Base-by-base conservation (phyloP, 2,113 vertebrate genomes). In the Hypocryptadius cinnamomeus region DNA sequence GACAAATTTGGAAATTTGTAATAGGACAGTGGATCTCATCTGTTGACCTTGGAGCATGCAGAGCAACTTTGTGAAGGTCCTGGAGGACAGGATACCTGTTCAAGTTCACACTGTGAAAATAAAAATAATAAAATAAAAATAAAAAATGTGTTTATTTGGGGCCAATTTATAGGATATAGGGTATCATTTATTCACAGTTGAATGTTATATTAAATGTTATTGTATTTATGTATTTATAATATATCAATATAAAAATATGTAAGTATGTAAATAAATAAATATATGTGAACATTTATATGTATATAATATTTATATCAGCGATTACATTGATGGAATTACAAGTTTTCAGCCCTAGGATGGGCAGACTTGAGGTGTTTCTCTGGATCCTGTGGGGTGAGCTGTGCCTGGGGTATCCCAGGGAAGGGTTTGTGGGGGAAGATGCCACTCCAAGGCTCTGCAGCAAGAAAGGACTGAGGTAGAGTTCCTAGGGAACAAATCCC, bases 341-440 rank as follows among this genome's bases (percentile, higher is more conserved):
- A 1, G 11, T 28, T 50, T 28, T 9, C 16, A 37, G 4, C 13
- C 4, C 12, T 30, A 0, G 1, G 2, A 3, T 25, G 71, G 31
- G 7, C 40, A 25, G 53, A 40, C 10, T 37, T 4, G 74, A 45
- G 37, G n/a, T 27, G 10, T 53, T 35, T 39, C 5, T 53, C 13
- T 68, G 60, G 13, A 6, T 65, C 23, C 33, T 45, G 37, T 39
- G 69, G 42, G 33, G 5, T 59, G 44, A 47, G 50, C 3, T 27
- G n/a, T 19, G 35, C 8, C n/a, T 33, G 4, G 17, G 15, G 3
- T 5, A 7, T 18, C 39, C 42, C 11, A 9, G 37, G 77, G 13
- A 61, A 45, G 37, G 13, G 14, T 20, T 50, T 82, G 9, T 2
- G 23, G 30, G 35, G n/a, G 68, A 40, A 92, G n/a, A 7, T 79